Evolutionary conservation across 2,113 vertebrate genomes (phyloP), one percentile per base, ranked within the genome.

Genomic region (Falcunculus frontatus): DNA sequence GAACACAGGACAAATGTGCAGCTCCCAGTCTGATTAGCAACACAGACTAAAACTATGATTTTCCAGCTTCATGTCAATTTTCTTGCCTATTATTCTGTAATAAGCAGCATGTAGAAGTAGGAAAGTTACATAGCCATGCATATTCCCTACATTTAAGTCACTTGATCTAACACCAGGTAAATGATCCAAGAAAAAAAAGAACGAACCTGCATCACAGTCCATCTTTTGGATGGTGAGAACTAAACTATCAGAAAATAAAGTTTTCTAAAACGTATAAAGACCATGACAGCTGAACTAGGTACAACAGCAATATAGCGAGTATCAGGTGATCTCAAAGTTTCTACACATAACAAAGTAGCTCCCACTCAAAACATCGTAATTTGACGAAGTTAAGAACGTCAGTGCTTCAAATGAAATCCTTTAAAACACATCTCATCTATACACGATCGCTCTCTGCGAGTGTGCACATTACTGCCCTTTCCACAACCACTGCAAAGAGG

Each of bases 321-420:
- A 86, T 77, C 77, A 93, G 37, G 44, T 75, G 72, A 60, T 81
- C 79, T 52, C 83, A 84, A 93, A 96, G 79, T 93, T 95, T 52
- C 59, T 52, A 35, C 14, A 55, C 25, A 6, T 23, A 68, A 62
- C 57, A 62, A 92, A 94, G 76, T 49, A 87, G 64, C 19, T 87
- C 23, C 64, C 60, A 14, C 29, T n/a, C 56, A 84, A 80, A 50
- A 67, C 27, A 50, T 3, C 7, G 1, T 32, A 55, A 91, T 35
- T 23, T 56, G 62, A 32, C 10, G 49, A 86, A 82, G 69, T 83
- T 57, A 57, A 20, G 21, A 87, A 86, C 0, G 4, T 13, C 57
- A 47, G 70, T 5, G 23, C 23, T 50, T 53, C 59, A 22, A 29
- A 60, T 7, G 70, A 86, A 88, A 56, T 9, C 44, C 22, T 56